phyloP scores from a whole-genome alignment of 1,140 invertebrate species.

The Eupeodes corollae region DNA sequence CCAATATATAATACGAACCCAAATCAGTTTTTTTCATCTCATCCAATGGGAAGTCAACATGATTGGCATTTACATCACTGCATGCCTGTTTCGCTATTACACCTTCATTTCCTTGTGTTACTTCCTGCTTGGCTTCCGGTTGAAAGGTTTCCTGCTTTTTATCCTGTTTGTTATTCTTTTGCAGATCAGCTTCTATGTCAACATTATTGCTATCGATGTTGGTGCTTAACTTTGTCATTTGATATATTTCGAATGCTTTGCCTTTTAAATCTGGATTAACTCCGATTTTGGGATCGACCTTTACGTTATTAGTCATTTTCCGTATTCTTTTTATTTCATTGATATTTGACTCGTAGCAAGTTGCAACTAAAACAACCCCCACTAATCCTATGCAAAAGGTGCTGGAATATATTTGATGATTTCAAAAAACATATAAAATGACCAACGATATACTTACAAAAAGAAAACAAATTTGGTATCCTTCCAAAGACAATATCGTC shows the following conservation, averaged over 20 bases:
- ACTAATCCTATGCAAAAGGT: no score
- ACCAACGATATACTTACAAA: neutral
- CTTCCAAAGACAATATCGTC: no score
- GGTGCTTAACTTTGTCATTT: constrained; percentile 20
- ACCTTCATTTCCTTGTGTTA: constrained; percentile 3
- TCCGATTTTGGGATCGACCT: constrained; percentile 32
- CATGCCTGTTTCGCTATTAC: neutral
- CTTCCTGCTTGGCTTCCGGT: neutral
- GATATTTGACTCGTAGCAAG: neutral
- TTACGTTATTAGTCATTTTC: constrained; percentile 34
- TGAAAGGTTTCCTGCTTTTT: neutral
- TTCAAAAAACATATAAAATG: neutral
- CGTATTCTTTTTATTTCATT: no score
- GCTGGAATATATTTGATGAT: neutral
- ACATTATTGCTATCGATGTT: constrained; percentile 16
- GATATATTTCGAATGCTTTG: constrained; percentile 31
- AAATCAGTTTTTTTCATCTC: neutral
- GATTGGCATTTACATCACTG: neutral
- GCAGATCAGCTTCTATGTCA: constrained; percentile 12
- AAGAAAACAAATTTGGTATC: no score
- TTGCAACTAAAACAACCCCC: no score
- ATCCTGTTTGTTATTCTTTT: neutral
- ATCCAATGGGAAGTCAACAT: neutral
- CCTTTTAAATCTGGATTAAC: constrained; percentile 11
- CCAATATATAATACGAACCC: no score